A percentile compares a stretch with the other conserved stretches of the same genome.
Evolutionary conservation across 2,797 vertebrate genomes (phyloP).

Genomic region (Triplophysa bombifrons): DNA sequence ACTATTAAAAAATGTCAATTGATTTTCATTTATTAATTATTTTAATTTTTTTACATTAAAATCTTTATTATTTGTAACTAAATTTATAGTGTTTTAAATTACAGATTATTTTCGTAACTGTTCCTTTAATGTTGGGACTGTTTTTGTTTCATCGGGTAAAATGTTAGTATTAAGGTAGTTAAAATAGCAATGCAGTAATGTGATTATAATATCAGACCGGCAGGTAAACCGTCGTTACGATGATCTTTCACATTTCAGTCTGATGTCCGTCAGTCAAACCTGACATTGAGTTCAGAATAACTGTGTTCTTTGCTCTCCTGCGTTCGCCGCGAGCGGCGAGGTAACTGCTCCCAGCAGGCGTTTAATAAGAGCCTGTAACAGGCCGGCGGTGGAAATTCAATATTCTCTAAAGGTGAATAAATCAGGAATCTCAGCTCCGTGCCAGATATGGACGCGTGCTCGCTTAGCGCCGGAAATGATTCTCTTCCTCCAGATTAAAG

Average conservation of each 20-base stretch:
- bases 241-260: too few species aligned
- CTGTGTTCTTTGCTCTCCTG: background rate
- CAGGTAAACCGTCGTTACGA: background rate
- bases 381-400: slow-evolving; percentile 42
- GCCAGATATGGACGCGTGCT: slow-evolving; percentile 19
- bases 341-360: slow-evolving; percentile 32
- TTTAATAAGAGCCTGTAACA: slow-evolving; percentile 39
- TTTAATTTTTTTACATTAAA: too few species aligned
- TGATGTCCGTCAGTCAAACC: background rate
- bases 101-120: too few species aligned
- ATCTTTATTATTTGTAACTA: too few species aligned
- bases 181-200: too few species aligned
- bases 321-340: background rate
- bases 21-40: too few species aligned
- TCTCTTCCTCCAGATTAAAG: background rate
- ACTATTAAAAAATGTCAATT: too few species aligned
- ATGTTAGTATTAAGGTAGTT: too few species aligned
- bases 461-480: slow-evolving; percentile 17
- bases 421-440: slow-evolving; percentile 10
- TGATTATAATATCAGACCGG: too few species aligned
- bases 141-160: too few species aligned
- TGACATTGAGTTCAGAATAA: slow-evolving; percentile 2
- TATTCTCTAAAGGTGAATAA: slow-evolving; percentile 46
- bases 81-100: too few species aligned
- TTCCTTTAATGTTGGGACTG: too few species aligned